These are phyloP conservation scores for Drosophila melanosoma DNA, from an alignment of 2,888 invertebrate genomes.

Conservation along the genomic window DNA sequence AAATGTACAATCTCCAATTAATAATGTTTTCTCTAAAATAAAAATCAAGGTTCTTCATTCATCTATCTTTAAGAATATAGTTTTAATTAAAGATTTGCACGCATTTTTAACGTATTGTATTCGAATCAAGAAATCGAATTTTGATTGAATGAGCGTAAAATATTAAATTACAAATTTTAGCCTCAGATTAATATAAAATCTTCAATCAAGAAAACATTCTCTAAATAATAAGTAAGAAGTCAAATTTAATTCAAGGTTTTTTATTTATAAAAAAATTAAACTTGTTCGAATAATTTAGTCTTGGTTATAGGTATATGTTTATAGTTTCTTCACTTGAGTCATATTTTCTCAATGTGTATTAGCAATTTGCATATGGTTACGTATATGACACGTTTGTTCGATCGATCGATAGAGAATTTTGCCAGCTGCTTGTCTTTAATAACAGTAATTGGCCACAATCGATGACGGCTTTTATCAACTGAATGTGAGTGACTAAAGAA, in stretches of 20 bases:
- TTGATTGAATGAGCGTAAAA: neutral
- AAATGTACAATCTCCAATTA: neutral
- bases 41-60: neutral
- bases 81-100: neutral
- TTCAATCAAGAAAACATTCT: neutral
- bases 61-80: neutral
- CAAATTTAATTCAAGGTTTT: neutral
- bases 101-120: neutral
- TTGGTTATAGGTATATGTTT: neutral
- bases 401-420: slow-evolving; percentile 24
- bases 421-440: slow-evolving; percentile 27
- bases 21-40: neutral
- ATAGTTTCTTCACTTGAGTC: too few species aligned
- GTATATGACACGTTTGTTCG: neutral
- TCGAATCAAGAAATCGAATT: neutral
- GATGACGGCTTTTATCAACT: slow-evolving; percentile 35
- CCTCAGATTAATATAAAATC: neutral
- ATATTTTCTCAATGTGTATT: slow-evolving; percentile 35
- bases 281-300: neutral
- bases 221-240: neutral
- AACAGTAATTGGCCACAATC: slow-evolving; percentile 39
- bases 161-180: neutral
- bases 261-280: neutral
- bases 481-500: slow-evolving; percentile 5
- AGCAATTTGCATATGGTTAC: slow-evolving; percentile 41